Conservation (phyloP, 2,888 invertebrate species). For the Drosophila anceps region DNA sequence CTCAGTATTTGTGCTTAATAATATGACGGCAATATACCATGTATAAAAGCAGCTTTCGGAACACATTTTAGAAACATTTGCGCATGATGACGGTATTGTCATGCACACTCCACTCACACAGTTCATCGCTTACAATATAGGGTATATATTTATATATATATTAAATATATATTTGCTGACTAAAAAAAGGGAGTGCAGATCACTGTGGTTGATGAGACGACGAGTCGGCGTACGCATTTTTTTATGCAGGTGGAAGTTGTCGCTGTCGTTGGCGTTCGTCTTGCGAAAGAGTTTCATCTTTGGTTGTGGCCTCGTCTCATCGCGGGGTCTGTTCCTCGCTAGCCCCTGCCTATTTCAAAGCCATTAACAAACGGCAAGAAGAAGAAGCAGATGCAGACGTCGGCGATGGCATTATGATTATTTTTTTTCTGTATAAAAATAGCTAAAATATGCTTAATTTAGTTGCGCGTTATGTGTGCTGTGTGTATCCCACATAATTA, state of each 20-base stretch:
- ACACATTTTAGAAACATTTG: not conserved
- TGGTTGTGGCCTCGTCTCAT: slow-evolving; percentile 27
- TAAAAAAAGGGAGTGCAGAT: slow-evolving; percentile 42
- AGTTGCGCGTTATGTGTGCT: slow-evolving; percentile 56
- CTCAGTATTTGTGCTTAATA: not conserved
- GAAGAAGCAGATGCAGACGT: slow-evolving; percentile 51
- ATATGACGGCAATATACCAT: not conserved
- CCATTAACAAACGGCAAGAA: slow-evolving; percentile 78
- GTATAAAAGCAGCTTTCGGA: not conserved
- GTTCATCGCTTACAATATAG: slow-evolving; percentile 8
- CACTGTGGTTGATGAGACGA: slow-evolving; percentile 21
- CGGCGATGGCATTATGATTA: slow-evolving; percentile 52
- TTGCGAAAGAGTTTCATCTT: slow-evolving; percentile 75
- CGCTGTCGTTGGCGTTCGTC: slow-evolving; percentile 57
- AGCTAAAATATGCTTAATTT: slow-evolving; percentile 81
- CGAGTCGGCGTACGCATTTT: slow-evolving; percentile 35
- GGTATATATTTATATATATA: slow-evolving; percentile 13
- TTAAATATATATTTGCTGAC: slow-evolving; percentile 7
- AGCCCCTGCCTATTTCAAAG: slow-evolving; percentile 71
- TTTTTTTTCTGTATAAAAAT: slow-evolving; percentile 70
- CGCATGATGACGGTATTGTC: not conserved
- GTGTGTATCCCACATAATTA: slow-evolving; percentile 80
- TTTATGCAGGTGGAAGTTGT: slow-evolving; percentile 77
- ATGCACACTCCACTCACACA: slow-evolving; percentile 2
- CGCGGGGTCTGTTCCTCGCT: slow-evolving; percentile 33